These are phyloP conservation scores for Agriotes lineatus DNA, from an alignment of 2,888 invertebrate species.

Conservation along the genomic window DNA sequence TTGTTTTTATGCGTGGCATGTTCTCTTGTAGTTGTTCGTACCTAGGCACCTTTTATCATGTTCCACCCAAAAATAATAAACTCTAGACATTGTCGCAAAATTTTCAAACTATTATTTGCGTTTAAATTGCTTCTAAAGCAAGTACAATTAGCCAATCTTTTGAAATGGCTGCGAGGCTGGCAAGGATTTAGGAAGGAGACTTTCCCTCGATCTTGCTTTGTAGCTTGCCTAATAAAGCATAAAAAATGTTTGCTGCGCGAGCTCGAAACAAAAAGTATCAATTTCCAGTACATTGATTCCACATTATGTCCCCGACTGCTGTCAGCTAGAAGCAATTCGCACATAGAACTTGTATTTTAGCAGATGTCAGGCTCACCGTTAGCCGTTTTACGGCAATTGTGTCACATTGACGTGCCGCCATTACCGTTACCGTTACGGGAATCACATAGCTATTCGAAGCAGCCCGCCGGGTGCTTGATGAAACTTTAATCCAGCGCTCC, in stretches of 20 bases:
- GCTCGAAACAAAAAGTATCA: constrained; percentile 8
- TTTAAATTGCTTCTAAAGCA: no score
- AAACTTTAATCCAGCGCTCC: constrained; percentile 26
- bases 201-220: background rate
- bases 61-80: no score
- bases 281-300: constrained; percentile 35
- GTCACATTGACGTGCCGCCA: constrained; percentile 28
- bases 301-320: constrained; percentile 26
- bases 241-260: background rate
- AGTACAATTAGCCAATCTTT: no score
- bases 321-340: constrained; percentile 33
- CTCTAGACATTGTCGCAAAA: no score
- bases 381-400: constrained; percentile 34
- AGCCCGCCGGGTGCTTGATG: constrained; percentile 27
- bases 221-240: background rate
- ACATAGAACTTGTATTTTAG: constrained; percentile 34
- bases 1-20: no score
- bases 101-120: no score
- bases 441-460: constrained; percentile 21
- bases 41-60: no score
- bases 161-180: no score
- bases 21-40: no score
- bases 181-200: background rate
- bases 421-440: constrained; percentile 26
- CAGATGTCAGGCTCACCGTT: constrained; percentile 31